Conservation (phyloP, 2,113 vertebrate species). For the Phoxinus phoxinus region DNA sequence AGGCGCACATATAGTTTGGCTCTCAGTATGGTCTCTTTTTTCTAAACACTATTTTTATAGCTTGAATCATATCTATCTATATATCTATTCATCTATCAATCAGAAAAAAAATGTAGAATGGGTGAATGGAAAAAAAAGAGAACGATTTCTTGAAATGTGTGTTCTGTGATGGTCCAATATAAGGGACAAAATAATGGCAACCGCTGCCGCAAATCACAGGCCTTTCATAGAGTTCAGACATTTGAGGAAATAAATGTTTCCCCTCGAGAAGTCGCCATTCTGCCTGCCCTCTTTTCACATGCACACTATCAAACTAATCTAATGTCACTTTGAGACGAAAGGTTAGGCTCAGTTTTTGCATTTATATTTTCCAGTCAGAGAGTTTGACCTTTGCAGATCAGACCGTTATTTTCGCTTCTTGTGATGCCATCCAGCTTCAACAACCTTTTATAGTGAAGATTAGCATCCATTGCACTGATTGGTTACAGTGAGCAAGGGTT, state of each 20-base stretch:
- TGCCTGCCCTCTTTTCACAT: conserved; percentile 32
- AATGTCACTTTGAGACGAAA: conserved; percentile 76
- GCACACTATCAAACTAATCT: conserved; percentile 73
- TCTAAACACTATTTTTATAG: neutral
- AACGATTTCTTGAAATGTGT: neutral
- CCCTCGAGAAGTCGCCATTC: conserved; percentile 43
- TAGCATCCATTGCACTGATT: conserved; percentile 44
- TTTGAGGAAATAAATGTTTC: conserved; percentile 64
- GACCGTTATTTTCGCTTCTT: conserved; percentile 59
- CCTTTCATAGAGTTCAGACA: conserved; percentile 9
- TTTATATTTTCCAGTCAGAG: conserved; percentile 73
- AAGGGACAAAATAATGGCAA: neutral
- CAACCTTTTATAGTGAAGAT: conserved; percentile 35
- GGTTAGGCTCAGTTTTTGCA: conserved; percentile 76
- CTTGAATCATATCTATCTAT: neutral
- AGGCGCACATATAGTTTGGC: neutral
- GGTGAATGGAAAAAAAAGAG: too few species aligned
- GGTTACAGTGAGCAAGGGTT: conserved; percentile 24
- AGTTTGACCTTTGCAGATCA: conserved; percentile 72
- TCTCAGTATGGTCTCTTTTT: neutral
- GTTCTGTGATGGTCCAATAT: neutral
- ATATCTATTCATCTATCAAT: neutral
- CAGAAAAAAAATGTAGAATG: too few species aligned
- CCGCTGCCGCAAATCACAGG: neutral
- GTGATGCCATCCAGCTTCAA: conserved; percentile 8